Evolutionary conservation across 2,797 vertebrate genomes (phyloP).

Genomic region (Chanos chanos): DNA sequence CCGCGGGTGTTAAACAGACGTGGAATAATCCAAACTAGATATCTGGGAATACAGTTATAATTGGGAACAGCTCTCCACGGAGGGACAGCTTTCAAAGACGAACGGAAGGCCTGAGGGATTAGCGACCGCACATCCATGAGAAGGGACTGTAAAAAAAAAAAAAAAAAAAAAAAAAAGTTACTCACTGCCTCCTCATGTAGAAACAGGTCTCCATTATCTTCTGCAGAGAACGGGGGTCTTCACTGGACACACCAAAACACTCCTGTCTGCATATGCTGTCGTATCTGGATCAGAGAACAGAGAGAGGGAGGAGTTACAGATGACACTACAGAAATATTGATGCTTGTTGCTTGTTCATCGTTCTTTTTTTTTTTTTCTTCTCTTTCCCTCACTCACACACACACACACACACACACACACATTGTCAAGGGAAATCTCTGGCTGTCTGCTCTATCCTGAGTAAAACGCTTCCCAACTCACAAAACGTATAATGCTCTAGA

Average conservation of each 20-base stretch:
- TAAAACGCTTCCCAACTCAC: background rate
- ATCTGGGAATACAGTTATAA: conserved; percentile 38
- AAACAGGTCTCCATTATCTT: conserved; percentile 46
- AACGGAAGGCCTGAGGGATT: conserved; percentile 15
- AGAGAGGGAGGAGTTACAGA: background rate
- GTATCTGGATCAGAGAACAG: conserved; percentile 16
- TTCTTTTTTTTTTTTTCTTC: background rate
- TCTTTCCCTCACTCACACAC: background rate
- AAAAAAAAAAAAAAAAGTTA: conserved; percentile 17
- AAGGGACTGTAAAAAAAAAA: background rate
- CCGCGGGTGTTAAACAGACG: conserved; percentile 28
- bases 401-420: background rate
- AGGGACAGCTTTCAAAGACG: conserved; percentile 30
- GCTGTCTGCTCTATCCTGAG: background rate
- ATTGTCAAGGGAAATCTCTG: conserved; percentile 10
- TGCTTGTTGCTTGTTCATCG: background rate
- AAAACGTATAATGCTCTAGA: background rate
- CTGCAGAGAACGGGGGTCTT: conserved; percentile 30
- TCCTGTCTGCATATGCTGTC: conserved; percentile 25
- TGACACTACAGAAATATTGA: conserved; percentile 2
- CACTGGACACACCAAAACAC: conserved; percentile 25
- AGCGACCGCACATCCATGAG: conserved; percentile 6
- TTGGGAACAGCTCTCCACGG: conserved; percentile 19
- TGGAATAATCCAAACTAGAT: conserved; percentile 33
- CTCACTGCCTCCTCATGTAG: conserved; percentile 53